Percentiles rank a stretch among this genome's conserved stretches.
These are phyloP conservation scores for Drosophila sturtevanti DNA, from an alignment of 1,140 invertebrate genomes.

Conservation along the genomic window DNA sequence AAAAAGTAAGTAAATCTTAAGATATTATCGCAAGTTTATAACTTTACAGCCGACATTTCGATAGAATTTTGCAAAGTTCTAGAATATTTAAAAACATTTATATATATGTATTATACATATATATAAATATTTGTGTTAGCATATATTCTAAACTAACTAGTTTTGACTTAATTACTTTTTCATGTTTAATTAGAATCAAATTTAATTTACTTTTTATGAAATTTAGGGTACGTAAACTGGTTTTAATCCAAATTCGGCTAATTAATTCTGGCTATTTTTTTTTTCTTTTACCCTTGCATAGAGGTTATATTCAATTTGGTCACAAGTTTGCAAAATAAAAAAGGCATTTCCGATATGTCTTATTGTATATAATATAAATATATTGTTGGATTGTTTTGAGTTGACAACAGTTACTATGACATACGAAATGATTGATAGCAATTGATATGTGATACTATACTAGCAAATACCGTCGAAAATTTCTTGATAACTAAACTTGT, in stretches of 20 bases:
- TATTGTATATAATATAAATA: neutral
- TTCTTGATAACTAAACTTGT: too few relatives aligned
- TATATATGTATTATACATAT: neutral
- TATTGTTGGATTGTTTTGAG: neutral
- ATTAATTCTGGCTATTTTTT: neutral
- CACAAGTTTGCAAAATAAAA: neutral
- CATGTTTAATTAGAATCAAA: neutral
- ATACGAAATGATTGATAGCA: neutral
- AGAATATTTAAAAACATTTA: neutral
- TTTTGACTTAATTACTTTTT: conserved; percentile 4
- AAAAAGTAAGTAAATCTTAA: neutral
- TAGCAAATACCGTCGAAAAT: neutral
- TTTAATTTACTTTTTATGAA: neutral
- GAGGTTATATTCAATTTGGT: neutral
- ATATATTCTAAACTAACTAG: neutral
- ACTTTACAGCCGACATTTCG: neutral
- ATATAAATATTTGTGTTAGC: neutral
- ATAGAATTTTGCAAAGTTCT: conserved; percentile 4
- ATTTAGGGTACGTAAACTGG: neutral
- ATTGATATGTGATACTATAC: neutral
- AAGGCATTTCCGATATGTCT: neutral
- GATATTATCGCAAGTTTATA: conserved; percentile 40
- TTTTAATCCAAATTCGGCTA: neutral
- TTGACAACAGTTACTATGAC: neutral
- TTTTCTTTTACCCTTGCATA: neutral